Conservation (phyloP, 2,113 vertebrate genomes). For the Odocoileus virginianus region DNA sequence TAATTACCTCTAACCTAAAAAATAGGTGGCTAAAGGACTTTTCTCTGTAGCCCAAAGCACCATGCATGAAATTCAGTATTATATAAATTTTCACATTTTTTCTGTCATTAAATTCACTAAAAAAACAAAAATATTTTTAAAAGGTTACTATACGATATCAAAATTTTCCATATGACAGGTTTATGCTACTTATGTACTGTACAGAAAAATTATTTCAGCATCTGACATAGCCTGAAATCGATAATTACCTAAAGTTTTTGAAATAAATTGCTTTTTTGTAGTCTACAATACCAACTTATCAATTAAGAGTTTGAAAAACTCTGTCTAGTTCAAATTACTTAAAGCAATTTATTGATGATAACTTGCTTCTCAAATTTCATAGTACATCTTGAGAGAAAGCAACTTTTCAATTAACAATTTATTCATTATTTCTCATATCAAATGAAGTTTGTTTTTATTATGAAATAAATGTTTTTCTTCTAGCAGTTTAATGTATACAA, state of each 20-base stretch:
- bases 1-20: not conserved
- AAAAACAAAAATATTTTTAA: not conserved
- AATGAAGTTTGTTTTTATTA: not conserved
- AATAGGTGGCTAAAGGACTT: not conserved
- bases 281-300: not conserved
- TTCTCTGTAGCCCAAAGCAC: not conserved
- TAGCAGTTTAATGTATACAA: not conserved
- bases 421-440: slow-evolving; percentile 29
- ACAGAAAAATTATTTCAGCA: slow-evolving; percentile 8
- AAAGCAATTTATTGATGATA: slow-evolving; percentile 19
- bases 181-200: not conserved
- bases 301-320: slow-evolving; percentile 21
- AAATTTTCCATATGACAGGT: not conserved
- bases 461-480: not conserved
- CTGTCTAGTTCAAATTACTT: slow-evolving; percentile 18
- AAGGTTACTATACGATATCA: not conserved
- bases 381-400: slow-evolving; percentile 38
- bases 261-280: slow-evolving; percentile 48
- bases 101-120: not conserved
- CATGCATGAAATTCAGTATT: not conserved
- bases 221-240: not conserved
- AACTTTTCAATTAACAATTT: slow-evolving; percentile 52
- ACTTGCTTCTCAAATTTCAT: not conserved
- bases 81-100: not conserved
- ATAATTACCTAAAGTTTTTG: slow-evolving; percentile 25